Conservation (phyloP, 2,797 vertebrate genomes). For the Arrhamphus sclerolepis region DNA sequence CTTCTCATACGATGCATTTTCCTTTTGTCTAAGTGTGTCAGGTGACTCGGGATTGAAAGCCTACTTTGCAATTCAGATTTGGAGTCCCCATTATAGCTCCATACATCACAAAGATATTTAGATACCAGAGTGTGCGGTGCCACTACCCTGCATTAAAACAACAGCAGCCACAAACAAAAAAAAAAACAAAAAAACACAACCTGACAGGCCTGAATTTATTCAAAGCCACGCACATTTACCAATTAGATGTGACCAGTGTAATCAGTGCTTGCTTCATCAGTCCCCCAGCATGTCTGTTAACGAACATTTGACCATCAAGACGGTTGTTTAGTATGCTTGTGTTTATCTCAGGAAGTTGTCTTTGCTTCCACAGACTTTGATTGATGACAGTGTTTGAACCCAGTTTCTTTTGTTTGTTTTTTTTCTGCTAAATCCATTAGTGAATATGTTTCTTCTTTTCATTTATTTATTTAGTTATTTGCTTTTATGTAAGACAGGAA, state of each 20-base stretch:
- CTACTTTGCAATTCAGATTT: slow-evolving; percentile 20
- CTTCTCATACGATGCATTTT: background rate
- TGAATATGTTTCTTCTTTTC: slow-evolving; percentile 39
- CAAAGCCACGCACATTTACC: background rate
- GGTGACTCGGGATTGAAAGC: background rate
- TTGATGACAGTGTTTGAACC: slow-evolving; percentile 37
- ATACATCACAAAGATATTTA: slow-evolving; percentile 4
- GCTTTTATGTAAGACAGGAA: slow-evolving; percentile 1
- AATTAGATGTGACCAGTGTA: slow-evolving; percentile 9
- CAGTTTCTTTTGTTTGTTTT: slow-evolving; percentile 16
- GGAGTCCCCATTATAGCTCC: slow-evolving; percentile 5
- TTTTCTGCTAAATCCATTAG: slow-evolving; percentile 52
- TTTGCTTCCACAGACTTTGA: slow-evolving; percentile 44
- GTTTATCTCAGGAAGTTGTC: slow-evolving; percentile 34
- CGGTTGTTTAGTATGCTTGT: slow-evolving; percentile 28
- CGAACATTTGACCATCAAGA: slow-evolving; percentile 4
- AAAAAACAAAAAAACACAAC: too few relatives aligned
- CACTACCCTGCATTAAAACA: background rate
- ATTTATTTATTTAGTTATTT: slow-evolving; percentile 11
- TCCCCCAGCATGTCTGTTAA: background rate
- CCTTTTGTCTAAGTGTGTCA: slow-evolving; percentile 10
- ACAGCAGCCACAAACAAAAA: too few relatives aligned
- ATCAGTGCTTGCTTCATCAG: slow-evolving; percentile 14
- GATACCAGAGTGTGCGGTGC: background rate
- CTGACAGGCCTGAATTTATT: slow-evolving; percentile 2